Conservation (phyloP, 2,797 vertebrate genomes). For the Loris lydekkerianus region DNA sequence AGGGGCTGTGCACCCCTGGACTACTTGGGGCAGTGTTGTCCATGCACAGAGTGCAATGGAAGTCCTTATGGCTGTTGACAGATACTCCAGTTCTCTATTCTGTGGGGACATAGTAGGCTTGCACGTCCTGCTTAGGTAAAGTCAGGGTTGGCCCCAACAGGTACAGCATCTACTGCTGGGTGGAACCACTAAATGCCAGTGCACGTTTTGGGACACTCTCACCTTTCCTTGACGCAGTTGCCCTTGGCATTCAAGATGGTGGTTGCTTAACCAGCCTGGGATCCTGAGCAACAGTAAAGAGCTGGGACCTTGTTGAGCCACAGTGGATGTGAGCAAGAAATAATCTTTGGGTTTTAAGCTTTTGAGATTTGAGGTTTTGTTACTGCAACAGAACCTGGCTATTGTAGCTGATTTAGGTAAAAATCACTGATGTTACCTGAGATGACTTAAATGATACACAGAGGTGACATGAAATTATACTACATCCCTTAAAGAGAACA, state of each 20-base stretch:
- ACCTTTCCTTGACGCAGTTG: not conserved
- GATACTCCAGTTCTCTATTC: not conserved
- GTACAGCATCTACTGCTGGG: not conserved
- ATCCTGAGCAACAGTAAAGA: not conserved
- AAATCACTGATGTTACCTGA: not conserved
- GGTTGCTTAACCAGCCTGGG: not conserved
- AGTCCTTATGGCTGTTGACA: not conserved
- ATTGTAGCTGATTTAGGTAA: not conserved
- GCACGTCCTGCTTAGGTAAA: not conserved
- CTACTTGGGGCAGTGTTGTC: not conserved
- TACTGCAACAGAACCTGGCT: not conserved
- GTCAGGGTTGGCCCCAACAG: not conserved
- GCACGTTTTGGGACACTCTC: not conserved
- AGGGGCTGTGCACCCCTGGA: rapidly evolving
- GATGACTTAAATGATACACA: not conserved
- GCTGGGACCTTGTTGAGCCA: not conserved
- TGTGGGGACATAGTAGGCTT: not conserved
- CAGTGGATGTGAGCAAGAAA: not conserved
- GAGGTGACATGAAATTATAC: not conserved
- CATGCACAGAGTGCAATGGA: rapidly evolving
- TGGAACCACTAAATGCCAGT: not conserved
- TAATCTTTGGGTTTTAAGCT: not conserved
- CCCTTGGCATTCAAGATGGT: not conserved
- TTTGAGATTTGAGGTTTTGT: not conserved
- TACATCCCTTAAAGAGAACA: not conserved